These are phyloP conservation scores for Agrypnia vestita DNA, from an alignment of 1,140 invertebrate species.

Conservation along the genomic window DNA sequence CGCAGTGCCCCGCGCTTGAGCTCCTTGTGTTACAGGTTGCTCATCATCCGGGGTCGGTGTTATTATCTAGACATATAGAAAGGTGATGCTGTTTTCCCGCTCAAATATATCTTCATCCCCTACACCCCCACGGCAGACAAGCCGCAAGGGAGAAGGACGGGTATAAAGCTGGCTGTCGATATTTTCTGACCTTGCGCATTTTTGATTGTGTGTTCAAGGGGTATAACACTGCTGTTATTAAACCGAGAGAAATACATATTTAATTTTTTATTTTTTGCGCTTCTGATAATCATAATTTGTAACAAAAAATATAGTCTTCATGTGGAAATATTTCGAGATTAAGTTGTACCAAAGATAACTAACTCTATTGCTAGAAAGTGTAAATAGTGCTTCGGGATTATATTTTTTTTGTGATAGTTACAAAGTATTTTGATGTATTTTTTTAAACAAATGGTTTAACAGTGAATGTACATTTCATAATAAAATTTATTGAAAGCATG, in stretches of 20 bases:
- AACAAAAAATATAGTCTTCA: neutral
- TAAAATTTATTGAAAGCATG: no score
- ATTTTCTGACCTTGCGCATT: constrained; percentile 43
- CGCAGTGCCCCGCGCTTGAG: constrained; percentile 9
- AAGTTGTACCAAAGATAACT: no score
- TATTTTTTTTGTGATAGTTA: no score
- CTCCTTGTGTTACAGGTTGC: constrained; percentile 52
- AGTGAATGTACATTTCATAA: no score
- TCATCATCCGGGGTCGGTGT: constrained; percentile 40
- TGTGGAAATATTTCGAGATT: no score
- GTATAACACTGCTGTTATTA: constrained; percentile 15
- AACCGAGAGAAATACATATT: neutral
- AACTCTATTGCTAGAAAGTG: no score
- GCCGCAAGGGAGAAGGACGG: constrained; percentile 15
- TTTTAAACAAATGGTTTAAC: no score
- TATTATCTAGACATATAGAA: constrained; percentile 28
- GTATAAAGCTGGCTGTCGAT: constrained; percentile 37
- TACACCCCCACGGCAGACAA: neutral
- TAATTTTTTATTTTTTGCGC: neutral
- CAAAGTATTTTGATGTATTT: no score
- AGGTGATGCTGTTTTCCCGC: constrained; percentile 2
- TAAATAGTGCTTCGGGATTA: no score
- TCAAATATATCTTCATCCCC: constrained; percentile 28
- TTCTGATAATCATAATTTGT: no score
- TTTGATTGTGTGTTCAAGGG: neutral